A percentile compares a stretch with the other conserved stretches of the same genome.
Conservation (phyloP, 2,888 invertebrate genomes). For the Melinaea menophilus region DNA sequence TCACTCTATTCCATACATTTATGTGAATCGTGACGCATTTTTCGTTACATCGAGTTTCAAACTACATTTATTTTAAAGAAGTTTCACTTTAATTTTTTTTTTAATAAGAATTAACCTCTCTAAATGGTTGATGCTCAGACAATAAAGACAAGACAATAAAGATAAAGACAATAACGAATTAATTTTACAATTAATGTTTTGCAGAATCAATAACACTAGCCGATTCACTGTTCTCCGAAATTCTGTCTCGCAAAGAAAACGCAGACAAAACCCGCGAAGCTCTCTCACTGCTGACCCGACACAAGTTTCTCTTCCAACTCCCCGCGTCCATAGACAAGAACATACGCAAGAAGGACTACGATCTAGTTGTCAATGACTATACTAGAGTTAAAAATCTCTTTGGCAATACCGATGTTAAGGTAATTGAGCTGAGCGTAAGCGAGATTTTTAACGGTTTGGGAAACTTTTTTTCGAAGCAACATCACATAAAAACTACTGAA, state of each 20-base stretch:
- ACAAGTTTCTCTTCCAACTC: conserved; percentile 96
- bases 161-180: no score
- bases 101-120: no score
- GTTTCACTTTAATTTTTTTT: no score
- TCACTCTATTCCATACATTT: no score
- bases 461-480: no score
- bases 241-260: conserved; percentile 92
- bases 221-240: conserved; percentile 94
- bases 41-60: no score
- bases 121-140: no score
- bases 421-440: conserved; percentile 40
- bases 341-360: conserved; percentile 96
- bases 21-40: no score
- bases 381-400: conserved; percentile 96
- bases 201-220: conserved; percentile 94
- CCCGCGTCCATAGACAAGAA: conserved; percentile 96
- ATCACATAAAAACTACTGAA: no score
- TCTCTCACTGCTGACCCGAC: conserved; percentile 92
- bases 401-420: conserved; percentile 93
- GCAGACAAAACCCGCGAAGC: conserved; percentile 98
- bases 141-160: no score
- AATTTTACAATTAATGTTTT: conserved; percentile 2
- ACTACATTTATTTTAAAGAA: background rate
- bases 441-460: no score
- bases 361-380: conserved; percentile 98